Percentiles rank a stretch among this genome's conserved stretches.
These are phyloP conservation scores for Trachelus troglodyta DNA, from an alignment of 2,888 invertebrate genomes.

Conservation along the genomic window DNA sequence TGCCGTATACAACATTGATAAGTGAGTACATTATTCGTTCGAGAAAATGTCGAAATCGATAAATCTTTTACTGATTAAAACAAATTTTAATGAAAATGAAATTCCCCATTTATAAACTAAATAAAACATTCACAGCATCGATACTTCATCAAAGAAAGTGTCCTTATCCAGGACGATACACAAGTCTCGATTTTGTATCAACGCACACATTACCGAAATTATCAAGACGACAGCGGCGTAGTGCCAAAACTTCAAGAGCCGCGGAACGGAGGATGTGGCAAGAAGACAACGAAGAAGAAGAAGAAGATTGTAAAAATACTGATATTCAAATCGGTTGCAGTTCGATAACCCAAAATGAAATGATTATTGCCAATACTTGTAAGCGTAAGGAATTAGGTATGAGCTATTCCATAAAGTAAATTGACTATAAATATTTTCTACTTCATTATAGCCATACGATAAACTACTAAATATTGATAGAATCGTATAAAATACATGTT, in stretches of 20 bases:
- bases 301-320: constrained; percentile 53
- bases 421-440: not conserved
- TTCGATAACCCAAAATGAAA: constrained; percentile 56
- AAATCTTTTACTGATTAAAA: not conserved
- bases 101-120: not conserved
- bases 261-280: constrained; percentile 41
- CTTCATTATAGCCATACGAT: not conserved
- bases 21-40: constrained; percentile 68
- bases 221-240: constrained; percentile 45
- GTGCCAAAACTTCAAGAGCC: constrained; percentile 32
- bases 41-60: not conserved
- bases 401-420: not conserved
- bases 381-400: constrained; percentile 53
- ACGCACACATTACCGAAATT: constrained; percentile 34
- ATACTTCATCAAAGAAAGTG: constrained; percentile 74
- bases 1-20: constrained; percentile 75
- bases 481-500: not conserved
- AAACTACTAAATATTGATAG: not conserved
- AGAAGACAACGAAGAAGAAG: constrained; percentile 38
- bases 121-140: constrained; percentile 69
- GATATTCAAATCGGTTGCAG: constrained; percentile 60
- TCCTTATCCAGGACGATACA: constrained; percentile 77
- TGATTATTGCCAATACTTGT: constrained; percentile 58
- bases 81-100: not conserved
- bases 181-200: constrained; percentile 68